These are phyloP conservation scores for Rhagophthalmus giganteus DNA, from an alignment of 2,888 invertebrate genomes.

Conservation along the genomic window DNA sequence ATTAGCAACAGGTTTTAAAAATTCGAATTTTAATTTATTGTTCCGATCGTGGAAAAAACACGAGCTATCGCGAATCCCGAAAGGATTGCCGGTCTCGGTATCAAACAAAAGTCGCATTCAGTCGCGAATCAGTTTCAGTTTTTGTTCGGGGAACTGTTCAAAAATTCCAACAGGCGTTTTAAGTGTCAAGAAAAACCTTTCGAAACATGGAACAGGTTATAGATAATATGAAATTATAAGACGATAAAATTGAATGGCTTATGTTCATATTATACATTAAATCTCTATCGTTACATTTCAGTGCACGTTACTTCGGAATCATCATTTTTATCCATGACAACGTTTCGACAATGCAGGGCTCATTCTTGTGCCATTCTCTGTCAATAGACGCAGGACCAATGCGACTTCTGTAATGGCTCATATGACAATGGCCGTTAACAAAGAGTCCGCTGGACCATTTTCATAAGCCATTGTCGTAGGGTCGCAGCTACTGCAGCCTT, in stretches of 20 bases:
- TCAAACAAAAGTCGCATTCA: too few species aligned
- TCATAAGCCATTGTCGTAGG: constrained; percentile 53
- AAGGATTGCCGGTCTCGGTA: too few species aligned
- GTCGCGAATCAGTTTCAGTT: too few species aligned
- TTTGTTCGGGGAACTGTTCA: too few species aligned
- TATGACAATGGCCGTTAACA: constrained; percentile 54
- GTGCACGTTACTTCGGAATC: constrained; percentile 50
- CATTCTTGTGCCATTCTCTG: constrained; percentile 49
- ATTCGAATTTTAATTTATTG: too few species aligned
- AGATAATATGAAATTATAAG: neutral
- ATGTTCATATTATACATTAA: constrained; percentile 33
- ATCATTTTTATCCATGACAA: constrained; percentile 53
- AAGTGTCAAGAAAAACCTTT: too few species aligned
- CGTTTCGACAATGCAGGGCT: constrained; percentile 50
- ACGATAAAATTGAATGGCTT: constrained; percentile 9
- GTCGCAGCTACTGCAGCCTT: constrained; percentile 47
- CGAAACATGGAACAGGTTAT: too few species aligned
- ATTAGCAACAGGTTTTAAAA: too few species aligned
- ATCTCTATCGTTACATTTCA: constrained; percentile 48
- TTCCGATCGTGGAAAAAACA: too few species aligned
- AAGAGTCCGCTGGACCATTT: constrained; percentile 55
- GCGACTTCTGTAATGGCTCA: constrained; percentile 53
- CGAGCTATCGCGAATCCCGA: too few species aligned
- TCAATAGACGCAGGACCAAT: constrained; percentile 43
- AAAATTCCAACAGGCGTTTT: too few species aligned